Evolutionary conservation across 2,888 invertebrate species (phyloP), one percentile per base, ranked within the genome.

Genomic region (Phortica okadai): DNA sequence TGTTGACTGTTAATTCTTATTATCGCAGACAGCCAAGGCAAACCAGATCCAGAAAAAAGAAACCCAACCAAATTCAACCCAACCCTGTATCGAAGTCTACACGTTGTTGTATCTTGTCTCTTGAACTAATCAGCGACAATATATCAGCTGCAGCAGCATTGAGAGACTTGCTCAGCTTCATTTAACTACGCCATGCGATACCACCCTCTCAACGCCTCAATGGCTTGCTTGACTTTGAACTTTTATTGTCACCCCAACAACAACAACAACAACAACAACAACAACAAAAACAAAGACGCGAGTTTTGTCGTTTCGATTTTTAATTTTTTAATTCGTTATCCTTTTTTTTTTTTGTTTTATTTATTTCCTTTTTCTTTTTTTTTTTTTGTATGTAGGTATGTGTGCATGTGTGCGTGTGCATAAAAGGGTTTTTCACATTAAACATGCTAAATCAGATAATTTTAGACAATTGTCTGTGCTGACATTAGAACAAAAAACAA

Each of bases 391-490:
- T 16, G 33, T 25, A 21, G 0, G 21, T 54, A 6, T 54, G 0
- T 7, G 42, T 69, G 64, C 44, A 16, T 67, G 56, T 6, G 67
- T 67, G 41, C 58, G 62, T 69, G 4, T 67, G 25, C 74, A 69
- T 78, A 80, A 84, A 84, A 82, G 87, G 87, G 87, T 85, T 88
- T 33, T 33, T 83, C 84, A 87, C 82, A 89, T 88, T 85, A 89
- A 88, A 86, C 83, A 70, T 70, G 87, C 84, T 79, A 83, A 88
- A 89, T 86, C 87, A 87, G 89, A 89, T 88, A 88, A 89, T 82
- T 82, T 82, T 81, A 82, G 88, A 85, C 85, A 88, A 85, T 85
- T 88, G 88, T 85, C 83, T 62, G 16, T 78, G 83, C 84, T 84
- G 84, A 82, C 85, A 85, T 84, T 87, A 85, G 88, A 87, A 88